phyloP scores from a whole-genome alignment of 1,140 invertebrate species.

The Diabrotica virgifera region DNA sequence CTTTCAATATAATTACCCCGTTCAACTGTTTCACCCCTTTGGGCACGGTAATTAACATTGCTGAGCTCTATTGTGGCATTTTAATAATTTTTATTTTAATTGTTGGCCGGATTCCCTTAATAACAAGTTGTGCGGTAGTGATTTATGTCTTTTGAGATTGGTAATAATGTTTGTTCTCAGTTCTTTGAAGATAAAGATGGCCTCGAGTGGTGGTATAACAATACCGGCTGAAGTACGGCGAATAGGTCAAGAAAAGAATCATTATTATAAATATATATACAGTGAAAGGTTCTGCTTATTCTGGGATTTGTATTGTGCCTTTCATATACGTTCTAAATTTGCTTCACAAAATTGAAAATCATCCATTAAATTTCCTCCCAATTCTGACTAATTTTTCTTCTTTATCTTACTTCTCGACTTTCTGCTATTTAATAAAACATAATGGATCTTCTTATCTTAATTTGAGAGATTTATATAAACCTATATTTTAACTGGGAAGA shows the following conservation, averaged over 20 bases:
- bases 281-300: no score
- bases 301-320: no score
- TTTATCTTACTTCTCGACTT: no score
- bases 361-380: no score
- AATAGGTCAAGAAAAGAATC: background rate
- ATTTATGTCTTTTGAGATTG: slow-evolving; percentile 3
- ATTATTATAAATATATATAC: no score
- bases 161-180: slow-evolving; percentile 6
- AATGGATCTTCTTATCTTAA: no score
- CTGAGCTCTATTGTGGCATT: background rate
- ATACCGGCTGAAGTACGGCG: background rate
- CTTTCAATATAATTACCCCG: slow-evolving; percentile 10
- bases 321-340: no score
- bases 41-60: slow-evolving; percentile 3
- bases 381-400: no score
- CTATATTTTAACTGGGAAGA: no score
- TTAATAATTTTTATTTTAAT: slow-evolving; percentile 1
- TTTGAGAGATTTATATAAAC: no score
- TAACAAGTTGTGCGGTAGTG: background rate
- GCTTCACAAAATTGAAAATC: no score
- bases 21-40: slow-evolving; percentile 7
- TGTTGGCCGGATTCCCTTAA: background rate
- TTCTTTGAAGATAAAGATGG: slow-evolving; percentile 1
- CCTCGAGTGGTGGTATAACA: background rate
- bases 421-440: no score